phyloP scores from a whole-genome alignment of 2,888 invertebrate species.

The Tachina grossa region DNA sequence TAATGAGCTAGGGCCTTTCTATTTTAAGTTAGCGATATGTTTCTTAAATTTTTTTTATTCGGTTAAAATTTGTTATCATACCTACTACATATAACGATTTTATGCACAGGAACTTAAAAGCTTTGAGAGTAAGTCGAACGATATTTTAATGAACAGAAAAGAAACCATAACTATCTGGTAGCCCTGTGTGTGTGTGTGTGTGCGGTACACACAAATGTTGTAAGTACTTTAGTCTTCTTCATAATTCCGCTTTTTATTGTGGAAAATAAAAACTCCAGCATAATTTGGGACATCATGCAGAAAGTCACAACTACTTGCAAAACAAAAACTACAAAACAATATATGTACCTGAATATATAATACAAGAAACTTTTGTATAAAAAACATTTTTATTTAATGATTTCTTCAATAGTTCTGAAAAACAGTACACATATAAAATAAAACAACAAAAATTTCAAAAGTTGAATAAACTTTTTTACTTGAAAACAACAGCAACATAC shows the following conservation, averaged over 20 bases:
- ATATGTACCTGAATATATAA: constrained; percentile 12
- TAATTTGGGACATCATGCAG: constrained; percentile 19
- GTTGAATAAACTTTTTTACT: constrained; percentile 47
- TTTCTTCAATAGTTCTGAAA: constrained; percentile 27
- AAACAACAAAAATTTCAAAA: constrained; percentile 9
- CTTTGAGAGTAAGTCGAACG: too few species aligned
- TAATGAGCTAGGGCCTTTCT: too few species aligned
- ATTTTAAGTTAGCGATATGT: too few species aligned
- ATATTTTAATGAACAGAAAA: too few species aligned
- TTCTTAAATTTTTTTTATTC: too few species aligned
- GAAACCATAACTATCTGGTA: too few species aligned
- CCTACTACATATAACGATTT: too few species aligned
- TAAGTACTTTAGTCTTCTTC: neutral
- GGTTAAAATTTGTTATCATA: too few species aligned
- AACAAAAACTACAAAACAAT: neutral
- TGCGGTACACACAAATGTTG: too few species aligned
- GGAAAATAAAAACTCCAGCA: constrained; percentile 2
- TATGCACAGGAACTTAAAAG: too few species aligned
- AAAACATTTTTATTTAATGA: constrained; percentile 16
- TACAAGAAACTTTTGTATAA: constrained; percentile 23
- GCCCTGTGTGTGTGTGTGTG: too few species aligned
- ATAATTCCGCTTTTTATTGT: constrained; percentile 2
- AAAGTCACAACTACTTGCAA: neutral
- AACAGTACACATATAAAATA: neutral
- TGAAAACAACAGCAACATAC: constrained; percentile 23